A percentile compares a stretch with the other conserved stretches of the same genome.
Evolutionary conservation across 2,113 vertebrate genomes (phyloP).

Genomic region (Harpagus bidentatus): DNA sequence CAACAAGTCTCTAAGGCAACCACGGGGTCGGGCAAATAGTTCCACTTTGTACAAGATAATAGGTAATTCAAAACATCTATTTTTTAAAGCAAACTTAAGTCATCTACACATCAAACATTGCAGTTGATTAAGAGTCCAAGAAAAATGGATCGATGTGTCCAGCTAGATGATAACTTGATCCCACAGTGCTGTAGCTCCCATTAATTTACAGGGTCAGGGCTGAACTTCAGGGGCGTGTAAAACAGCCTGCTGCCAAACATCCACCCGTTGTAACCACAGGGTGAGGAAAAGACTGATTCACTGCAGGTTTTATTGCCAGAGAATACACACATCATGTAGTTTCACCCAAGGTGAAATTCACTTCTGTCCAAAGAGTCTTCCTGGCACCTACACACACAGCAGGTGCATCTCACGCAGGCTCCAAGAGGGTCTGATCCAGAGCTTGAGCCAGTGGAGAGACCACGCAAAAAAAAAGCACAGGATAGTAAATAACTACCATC

Average conservation of each 20-base stretch:
- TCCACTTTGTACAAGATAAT: slow-evolving; percentile 23
- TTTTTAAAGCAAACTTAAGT: not conserved
- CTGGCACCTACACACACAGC: not conserved
- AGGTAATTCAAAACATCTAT: slow-evolving; percentile 31
- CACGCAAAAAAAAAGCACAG: not conserved
- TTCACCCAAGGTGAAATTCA: not conserved
- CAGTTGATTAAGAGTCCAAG: not conserved
- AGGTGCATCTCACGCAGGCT: not conserved
- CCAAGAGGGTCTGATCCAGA: not conserved
- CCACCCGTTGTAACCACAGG: not conserved
- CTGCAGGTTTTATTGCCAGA: not conserved
- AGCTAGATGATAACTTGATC: not conserved
- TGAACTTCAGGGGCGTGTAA: not conserved
- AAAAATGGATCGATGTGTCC: not conserved
- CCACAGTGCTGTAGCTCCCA: not conserved
- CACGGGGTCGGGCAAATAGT: not conserved
- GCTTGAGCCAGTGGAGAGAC: not conserved
- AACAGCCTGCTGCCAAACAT: not conserved
- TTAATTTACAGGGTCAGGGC: not conserved
- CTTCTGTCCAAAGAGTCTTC: not conserved
- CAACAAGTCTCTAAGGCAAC: slow-evolving; percentile 18
- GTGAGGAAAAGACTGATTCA: not conserved
- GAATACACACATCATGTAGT: not conserved
- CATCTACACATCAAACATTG: not conserved
- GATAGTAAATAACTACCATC: not conserved